A percentile compares a stretch with the other conserved stretches of the same genome.
phyloP scores from a whole-genome alignment of 2,888 invertebrate species.

The Neria commutata region DNA sequence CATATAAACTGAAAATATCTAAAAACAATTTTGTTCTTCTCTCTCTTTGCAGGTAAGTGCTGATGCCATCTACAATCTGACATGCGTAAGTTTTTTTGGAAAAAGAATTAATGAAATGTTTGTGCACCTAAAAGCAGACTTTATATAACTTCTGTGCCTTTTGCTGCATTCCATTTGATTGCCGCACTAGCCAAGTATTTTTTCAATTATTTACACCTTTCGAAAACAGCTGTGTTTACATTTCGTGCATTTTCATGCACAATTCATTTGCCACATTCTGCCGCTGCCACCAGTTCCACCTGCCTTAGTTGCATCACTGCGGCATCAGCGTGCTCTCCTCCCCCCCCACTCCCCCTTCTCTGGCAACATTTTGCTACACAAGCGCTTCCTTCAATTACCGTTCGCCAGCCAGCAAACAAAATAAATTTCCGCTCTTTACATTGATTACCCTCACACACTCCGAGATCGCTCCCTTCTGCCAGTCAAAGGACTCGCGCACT shows the following conservation, averaged over 20 bases:
- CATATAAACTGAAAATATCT: too few relatives aligned
- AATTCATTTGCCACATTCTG: slow-evolving; percentile 1
- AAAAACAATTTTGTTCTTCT: slow-evolving; percentile 14
- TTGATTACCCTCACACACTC: slow-evolving; percentile 49
- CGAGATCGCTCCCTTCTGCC: too few relatives aligned
- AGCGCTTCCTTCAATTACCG: slow-evolving; percentile 25
- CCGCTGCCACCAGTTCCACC: background rate
- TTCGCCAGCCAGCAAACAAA: slow-evolving; percentile 36
- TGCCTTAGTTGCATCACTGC: background rate
- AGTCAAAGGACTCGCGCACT: background rate
- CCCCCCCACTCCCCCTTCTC: slow-evolving; percentile 19
- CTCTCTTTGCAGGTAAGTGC: slow-evolving; percentile 47
- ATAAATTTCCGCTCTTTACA: slow-evolving; percentile 54
- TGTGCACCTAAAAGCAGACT: slow-evolving; percentile 24
- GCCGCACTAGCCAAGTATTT: slow-evolving; percentile 52
- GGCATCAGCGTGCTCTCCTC: background rate
- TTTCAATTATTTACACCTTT: slow-evolving; percentile 56
- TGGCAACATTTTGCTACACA: background rate
- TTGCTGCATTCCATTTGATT: slow-evolving; percentile 41
- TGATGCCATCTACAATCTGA: background rate
- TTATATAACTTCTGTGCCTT: slow-evolving; percentile 17
- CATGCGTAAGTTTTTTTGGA: too few relatives aligned
- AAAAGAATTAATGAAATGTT: slow-evolving; percentile 16
- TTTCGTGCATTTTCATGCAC: slow-evolving; percentile 10
- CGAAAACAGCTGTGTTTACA: slow-evolving; percentile 12